phyloP scores from a whole-genome alignment of 2,797 vertebrate species.

The Muraenolepis orangiensis region DNA sequence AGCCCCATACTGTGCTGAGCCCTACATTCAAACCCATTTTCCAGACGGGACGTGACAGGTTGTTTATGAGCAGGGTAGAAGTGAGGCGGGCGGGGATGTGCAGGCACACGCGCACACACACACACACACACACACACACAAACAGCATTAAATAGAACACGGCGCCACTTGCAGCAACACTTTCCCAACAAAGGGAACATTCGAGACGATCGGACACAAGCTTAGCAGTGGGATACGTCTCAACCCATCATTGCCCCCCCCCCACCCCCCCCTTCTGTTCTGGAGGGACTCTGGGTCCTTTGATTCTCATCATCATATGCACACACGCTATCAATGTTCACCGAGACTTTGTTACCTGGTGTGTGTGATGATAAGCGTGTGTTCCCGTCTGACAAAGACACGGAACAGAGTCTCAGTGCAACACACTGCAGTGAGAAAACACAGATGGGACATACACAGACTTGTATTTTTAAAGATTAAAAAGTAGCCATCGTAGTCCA shows the following conservation, averaged over 20 bases:
- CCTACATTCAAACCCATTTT: slow-evolving; percentile 34
- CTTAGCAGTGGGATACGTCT: slow-evolving; percentile 28
- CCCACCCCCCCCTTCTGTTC: slow-evolving; percentile 3
- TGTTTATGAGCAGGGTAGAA: slow-evolving; percentile 37
- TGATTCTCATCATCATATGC: slow-evolving; percentile 22
- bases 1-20: slow-evolving; percentile 38
- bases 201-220: slow-evolving; percentile 10
- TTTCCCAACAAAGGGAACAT: slow-evolving; percentile 7
- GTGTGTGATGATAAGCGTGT: neutral
- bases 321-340: slow-evolving; percentile 25
- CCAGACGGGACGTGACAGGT: slow-evolving; percentile 48
- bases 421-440: neutral
- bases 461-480: neutral
- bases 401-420: neutral
- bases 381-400: neutral
- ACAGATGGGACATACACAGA: neutral
- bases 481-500: neutral
- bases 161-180: neutral
- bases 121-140: slow-evolving; percentile 10
- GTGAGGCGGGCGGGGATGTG: neutral
- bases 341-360: neutral
- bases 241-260: slow-evolving; percentile 30
- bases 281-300: slow-evolving; percentile 16
- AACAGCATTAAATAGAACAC: neutral
- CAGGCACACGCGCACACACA: slow-evolving; percentile 12